phyloP scores from a whole-genome alignment of 1,140 invertebrate genomes.

The Globodera rostochiensis region DNA sequence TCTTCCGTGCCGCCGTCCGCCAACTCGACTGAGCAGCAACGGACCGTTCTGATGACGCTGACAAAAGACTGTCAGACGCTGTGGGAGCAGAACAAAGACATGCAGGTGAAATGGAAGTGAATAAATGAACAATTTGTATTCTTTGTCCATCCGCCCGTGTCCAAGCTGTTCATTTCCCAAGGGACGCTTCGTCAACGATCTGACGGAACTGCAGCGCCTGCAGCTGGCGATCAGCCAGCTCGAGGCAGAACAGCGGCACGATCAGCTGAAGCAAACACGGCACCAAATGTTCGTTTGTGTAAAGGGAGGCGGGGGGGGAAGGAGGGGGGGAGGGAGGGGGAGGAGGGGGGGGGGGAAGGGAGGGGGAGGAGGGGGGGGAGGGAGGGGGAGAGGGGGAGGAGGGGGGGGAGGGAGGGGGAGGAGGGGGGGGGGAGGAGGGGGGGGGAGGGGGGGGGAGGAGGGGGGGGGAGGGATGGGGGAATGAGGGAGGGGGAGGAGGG shows the following conservation, averaged over 20 bases:
- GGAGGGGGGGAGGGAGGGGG: not conserved
- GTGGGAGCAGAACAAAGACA: slow-evolving; percentile 65
- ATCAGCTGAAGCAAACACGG: slow-evolving; percentile 50
- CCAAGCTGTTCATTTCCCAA: not conserved
- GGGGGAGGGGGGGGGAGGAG: no score
- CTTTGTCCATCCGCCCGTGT: no score
- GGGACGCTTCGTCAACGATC: slow-evolving; percentile 61
- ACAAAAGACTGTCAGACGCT: slow-evolving; percentile 60
- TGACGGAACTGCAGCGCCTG: slow-evolving; percentile 57
- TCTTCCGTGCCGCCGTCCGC: not conserved
- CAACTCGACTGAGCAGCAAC: slow-evolving; percentile 5
- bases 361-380: not conserved
- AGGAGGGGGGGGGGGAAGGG: not conserved
- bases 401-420: no score
- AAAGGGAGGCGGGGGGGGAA: not conserved
- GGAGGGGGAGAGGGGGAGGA: no score
- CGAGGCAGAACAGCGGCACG: slow-evolving; percentile 49
- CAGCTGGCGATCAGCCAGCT: slow-evolving; percentile 57
- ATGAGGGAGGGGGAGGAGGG: no score
- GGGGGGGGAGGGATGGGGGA: no score
- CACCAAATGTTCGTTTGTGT: slow-evolving; percentile 38
- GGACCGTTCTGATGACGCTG: slow-evolving; percentile 27
- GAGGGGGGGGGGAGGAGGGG: no score
- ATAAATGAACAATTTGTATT: no score
- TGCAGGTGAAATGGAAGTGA: slow-evolving; percentile 39